Percentiles rank a stretch among this genome's conserved stretches.
These are phyloP conservation scores for Macrosteles quadrilineatus DNA, from an alignment of 1,140 invertebrate species.

Conservation along the genomic window DNA sequence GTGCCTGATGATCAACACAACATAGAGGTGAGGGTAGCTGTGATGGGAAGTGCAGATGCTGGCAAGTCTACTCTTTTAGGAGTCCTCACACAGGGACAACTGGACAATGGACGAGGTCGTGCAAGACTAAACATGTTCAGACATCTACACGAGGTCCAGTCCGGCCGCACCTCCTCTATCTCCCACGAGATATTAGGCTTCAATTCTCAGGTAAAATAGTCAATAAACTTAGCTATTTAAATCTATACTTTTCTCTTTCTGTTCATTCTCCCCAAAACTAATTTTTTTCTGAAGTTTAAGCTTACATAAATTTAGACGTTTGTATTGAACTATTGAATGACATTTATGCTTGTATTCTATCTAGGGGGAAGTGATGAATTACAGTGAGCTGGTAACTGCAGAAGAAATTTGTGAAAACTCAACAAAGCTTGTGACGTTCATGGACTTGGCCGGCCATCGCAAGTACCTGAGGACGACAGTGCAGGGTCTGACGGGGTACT, in stretches of 20 bases:
- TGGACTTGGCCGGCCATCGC: conserved; percentile 95
- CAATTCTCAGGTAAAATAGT: conserved; percentile 63
- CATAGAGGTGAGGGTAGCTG: conserved; percentile 86
- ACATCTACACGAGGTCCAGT: conserved; percentile 95
- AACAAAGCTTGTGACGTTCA: conserved; percentile 89
- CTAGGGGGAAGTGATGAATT: conserved; percentile 77
- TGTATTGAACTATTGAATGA: too few species aligned
- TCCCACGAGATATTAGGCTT: conserved; percentile 97
- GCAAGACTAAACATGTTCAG: conserved; percentile 94
- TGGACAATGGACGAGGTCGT: conserved; percentile 94
- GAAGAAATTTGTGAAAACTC: conserved; percentile 93
- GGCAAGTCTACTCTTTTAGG: conserved; percentile 93
- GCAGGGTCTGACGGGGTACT: conserved; percentile 60
- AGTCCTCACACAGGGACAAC: conserved; percentile 91
- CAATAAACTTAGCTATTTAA: too few species aligned
- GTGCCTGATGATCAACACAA: conserved; percentile 88
- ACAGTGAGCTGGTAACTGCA: conserved; percentile 85
- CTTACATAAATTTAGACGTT: too few species aligned
- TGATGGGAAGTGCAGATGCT: conserved; percentile 90
- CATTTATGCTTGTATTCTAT: too few species aligned
- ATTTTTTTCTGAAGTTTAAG: too few species aligned
- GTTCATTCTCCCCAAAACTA: too few species aligned
- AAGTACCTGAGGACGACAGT: conserved; percentile 96
- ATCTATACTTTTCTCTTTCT: too few species aligned
- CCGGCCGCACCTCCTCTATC: conserved; percentile 94